Percentiles rank a stretch among this genome's conserved stretches.
These are phyloP conservation scores for Parauchenoglanis ngamensis DNA, from an alignment of 2,797 vertebrate species.

Conservation along the genomic window DNA sequence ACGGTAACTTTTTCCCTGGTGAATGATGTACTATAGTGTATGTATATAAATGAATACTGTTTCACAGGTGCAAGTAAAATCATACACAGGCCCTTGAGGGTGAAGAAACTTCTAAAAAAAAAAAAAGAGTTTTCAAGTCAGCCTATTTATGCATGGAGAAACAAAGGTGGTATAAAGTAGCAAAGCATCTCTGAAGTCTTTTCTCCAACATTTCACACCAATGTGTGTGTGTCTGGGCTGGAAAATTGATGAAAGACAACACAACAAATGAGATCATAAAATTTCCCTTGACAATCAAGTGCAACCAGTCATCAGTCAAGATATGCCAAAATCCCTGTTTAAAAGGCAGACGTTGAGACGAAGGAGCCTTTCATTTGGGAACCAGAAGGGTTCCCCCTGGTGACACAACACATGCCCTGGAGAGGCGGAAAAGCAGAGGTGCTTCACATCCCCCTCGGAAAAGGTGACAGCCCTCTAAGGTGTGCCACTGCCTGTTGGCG, in stretches of 20 bases:
- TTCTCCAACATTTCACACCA: conserved; percentile 37
- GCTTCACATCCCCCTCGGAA: conserved; percentile 63
- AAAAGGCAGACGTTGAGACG: conserved; percentile 42
- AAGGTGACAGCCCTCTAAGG: conserved; percentile 68
- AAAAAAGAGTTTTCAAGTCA: conserved; percentile 44
- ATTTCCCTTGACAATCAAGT: conserved; percentile 62
- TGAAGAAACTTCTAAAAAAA: conserved; percentile 25
- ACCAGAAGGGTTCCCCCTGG: conserved; percentile 49
- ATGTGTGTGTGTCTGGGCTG: conserved; percentile 33
- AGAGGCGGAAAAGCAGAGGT: conserved; percentile 58
- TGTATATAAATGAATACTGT: conserved; percentile 21
- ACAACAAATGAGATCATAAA: conserved; percentile 66
- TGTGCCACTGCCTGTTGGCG: conserved; percentile 62
- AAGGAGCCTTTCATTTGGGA: conserved; percentile 56
- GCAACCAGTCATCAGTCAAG: conserved; percentile 52
- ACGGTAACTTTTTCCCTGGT: too few species aligned
- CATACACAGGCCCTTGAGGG: conserved; percentile 33
- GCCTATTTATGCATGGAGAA: conserved; percentile 43
- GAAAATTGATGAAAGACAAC: conserved; percentile 57
- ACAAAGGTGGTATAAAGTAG: conserved; percentile 36
- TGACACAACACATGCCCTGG: conserved; percentile 55
- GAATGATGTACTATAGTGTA: neutral
- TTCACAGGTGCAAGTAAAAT: conserved; percentile 37
- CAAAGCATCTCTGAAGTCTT: conserved; percentile 36
- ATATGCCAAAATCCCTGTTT: conserved; percentile 44